A percentile compares a stretch with the other conserved stretches of the same genome.
phyloP scores from a whole-genome alignment of 2,797 vertebrate species.

The Galago senegalensis region DNA sequence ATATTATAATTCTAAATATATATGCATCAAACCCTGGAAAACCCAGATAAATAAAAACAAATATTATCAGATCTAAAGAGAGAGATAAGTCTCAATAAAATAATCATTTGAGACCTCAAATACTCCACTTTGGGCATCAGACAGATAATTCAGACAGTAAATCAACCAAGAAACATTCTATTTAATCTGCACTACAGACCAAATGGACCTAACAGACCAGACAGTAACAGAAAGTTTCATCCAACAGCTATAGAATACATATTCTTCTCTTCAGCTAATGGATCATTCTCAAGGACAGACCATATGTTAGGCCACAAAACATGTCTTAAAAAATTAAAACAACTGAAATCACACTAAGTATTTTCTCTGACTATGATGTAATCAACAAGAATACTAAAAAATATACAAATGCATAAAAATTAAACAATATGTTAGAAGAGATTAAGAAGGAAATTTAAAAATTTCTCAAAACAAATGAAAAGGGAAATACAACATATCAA shows the following conservation, averaged over 20 bases:
- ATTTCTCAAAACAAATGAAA: neutral
- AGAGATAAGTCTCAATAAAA: neutral
- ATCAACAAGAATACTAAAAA: neutral
- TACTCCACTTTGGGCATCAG: neutral
- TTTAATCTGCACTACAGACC: neutral
- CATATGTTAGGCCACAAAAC: neutral
- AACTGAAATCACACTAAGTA: neutral
- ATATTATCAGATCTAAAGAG: neutral
- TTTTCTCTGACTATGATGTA: neutral
- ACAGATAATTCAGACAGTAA: neutral
- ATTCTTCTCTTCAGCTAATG: neutral
- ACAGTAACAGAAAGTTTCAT: neutral
- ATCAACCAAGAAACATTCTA: neutral
- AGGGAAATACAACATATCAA: too few relatives aligned
- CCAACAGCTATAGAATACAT: neutral
- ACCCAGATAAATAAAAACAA: neutral
- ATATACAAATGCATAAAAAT: neutral
- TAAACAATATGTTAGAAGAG: neutral
- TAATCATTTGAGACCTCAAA: neutral
- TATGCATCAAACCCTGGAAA: too few relatives aligned
- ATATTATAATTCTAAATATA: neutral
- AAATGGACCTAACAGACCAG: neutral
- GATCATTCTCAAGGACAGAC: neutral
- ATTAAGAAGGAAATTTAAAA: neutral
- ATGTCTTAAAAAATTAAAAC: neutral